Base-by-base conservation (phyloP, 2,797 vertebrate species). In the Amphiprion clarkii region DNA sequence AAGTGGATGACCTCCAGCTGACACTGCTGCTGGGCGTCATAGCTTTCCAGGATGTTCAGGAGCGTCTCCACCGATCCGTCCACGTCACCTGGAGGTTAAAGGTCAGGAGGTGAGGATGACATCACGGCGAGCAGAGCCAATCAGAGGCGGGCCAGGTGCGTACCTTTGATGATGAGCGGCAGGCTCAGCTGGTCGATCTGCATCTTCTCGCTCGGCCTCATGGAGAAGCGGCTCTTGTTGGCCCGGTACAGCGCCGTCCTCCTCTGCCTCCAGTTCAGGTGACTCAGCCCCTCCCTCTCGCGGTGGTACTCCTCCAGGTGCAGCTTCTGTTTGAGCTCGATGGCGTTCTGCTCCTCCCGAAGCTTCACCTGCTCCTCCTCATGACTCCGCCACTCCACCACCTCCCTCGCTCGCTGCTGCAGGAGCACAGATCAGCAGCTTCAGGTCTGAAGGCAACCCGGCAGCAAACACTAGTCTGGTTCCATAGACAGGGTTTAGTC, bases 21-120 rank as follows among this genome's bases (percentile, higher is more conserved):
- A 68, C 98, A 99, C 79, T 99, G 95, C 1, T 95, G 85, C 7
- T 96, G 86, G 2, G 95, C 96, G 29, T 99, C 95, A 0, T 99
- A 99, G 11, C 89, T 93, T 69, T 97, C 96, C 86, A 99, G 61
- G 79, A 99, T 92, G 82, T 95, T 93, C 65, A 99, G 79, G 84
- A 99, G 91, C 23, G 97, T 89, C 88, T 99, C 97, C 63, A 99
- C 85, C 0, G 98, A 98, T 2, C 98, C 98, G 67, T 98, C 97
- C 57, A 98, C 96, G 5, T 99, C 98, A 53, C 97, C 98, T 99
- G 87, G 1, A 33, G 23, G 58, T 7, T 44, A 64, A 8, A 56
- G 31, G 33, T 46, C 44, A 55, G 40, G 23, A 55, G 5, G 33
- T 55, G n/a, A 19, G 12, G 9, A 19, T 31, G 33, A 25, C 17